Conservation (phyloP, 2,888 invertebrate genomes). For the Micropterix aruncella region DNA sequence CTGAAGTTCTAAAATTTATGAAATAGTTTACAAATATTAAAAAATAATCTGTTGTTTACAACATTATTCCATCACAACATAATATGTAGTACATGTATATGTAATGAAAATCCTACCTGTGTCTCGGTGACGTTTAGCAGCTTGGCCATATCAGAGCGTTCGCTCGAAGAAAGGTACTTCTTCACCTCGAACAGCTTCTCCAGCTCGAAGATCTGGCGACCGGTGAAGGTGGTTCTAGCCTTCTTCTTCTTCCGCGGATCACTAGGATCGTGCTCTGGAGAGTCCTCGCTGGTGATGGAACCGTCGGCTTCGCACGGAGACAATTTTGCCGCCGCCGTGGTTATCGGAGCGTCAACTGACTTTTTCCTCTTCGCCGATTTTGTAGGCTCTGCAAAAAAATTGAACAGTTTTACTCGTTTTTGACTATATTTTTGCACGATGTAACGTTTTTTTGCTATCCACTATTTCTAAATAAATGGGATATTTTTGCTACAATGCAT, state of each 20-base stretch:
- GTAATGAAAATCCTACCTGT: constrained; percentile 61
- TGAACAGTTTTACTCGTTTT: too few relatives aligned
- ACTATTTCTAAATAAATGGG: too few relatives aligned
- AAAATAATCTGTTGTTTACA: too few relatives aligned
- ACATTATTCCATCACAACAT: constrained; percentile 4
- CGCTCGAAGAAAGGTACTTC: constrained; percentile 90
- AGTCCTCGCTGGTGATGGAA: constrained; percentile 29
- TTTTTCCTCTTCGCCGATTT: constrained; percentile 33
- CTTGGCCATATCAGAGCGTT: constrained; percentile 89
- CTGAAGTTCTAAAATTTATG: too few relatives aligned
- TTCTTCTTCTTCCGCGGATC: constrained; percentile 59
- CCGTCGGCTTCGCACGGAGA: constrained; percentile 32
- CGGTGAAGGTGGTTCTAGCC: constrained; percentile 89
- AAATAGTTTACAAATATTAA: too few relatives aligned
- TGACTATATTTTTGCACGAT: too few relatives aligned
- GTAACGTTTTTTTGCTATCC: too few relatives aligned
- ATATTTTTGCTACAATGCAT: too few relatives aligned
- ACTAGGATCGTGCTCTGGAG: constrained; percentile 38
- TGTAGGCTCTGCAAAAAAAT: constrained; percentile 24
- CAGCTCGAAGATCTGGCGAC: constrained; percentile 90
- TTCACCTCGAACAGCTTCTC: constrained; percentile 93
- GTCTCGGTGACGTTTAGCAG: constrained; percentile 90
- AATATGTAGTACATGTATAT: constrained; percentile 4
- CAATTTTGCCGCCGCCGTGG: constrained; percentile 5
- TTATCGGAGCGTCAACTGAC: constrained; percentile 25